Evolutionary conservation across 1,140 invertebrate species (phyloP).

Genomic region (Bombus fervidus): DNA sequence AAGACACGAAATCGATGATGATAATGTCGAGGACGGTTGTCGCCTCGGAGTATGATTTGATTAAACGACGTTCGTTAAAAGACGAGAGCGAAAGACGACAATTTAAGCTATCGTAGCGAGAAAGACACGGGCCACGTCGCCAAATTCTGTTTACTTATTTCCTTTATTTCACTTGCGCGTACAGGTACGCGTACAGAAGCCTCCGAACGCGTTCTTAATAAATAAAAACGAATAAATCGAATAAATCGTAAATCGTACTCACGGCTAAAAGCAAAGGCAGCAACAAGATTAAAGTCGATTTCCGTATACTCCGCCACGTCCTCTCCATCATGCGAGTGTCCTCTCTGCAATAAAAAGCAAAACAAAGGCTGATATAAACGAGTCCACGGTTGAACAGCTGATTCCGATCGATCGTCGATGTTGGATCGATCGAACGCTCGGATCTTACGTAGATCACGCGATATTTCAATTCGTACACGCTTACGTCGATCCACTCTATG

Average conservation of each 20-base stretch:
- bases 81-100: neutral
- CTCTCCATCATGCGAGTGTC: constrained; percentile 77
- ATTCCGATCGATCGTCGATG: neutral
- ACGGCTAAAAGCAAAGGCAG: constrained; percentile 76
- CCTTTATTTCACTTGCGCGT: too few species aligned
- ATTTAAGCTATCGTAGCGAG: too few species aligned
- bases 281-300: constrained; percentile 73
- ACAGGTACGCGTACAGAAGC: too few species aligned
- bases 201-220: too few species aligned
- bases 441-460: neutral
- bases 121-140: too few species aligned
- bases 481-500: rapidly evolving
- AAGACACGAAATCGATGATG: too few species aligned
- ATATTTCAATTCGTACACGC: neutral
- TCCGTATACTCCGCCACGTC: constrained; percentile 79
- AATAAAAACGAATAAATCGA: too few species aligned
- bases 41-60: too few species aligned
- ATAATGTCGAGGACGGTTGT: too few species aligned
- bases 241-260: constrained; percentile 68
- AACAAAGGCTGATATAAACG: neutral
- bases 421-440: neutral
- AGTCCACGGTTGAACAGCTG: too few species aligned
- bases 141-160: too few species aligned
- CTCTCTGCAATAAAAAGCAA: constrained; percentile 76
- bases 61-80: neutral